Evolutionary conservation across 2,888 invertebrate genomes (phyloP).

Genomic region (Synergus gifuensis): DNA sequence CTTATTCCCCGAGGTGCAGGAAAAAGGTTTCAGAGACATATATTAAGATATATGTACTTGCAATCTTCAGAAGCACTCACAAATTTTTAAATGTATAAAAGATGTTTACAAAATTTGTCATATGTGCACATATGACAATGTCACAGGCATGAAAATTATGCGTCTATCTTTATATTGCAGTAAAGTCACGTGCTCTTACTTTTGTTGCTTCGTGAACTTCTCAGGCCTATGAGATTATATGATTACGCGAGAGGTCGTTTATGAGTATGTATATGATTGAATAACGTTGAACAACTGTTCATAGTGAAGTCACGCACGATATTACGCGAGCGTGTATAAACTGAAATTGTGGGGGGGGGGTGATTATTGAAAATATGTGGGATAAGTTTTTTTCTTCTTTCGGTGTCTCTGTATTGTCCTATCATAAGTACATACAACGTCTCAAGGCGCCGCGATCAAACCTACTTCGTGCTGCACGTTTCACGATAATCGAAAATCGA

Average conservation of each 20-base stretch:
- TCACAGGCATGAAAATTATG: neutral
- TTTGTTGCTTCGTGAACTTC: neutral
- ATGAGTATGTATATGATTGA: neutral
- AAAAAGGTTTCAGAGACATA: neutral
- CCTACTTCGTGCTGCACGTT: slow-evolving; percentile 31
- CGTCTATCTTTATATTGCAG: neutral
- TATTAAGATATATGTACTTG: too few relatives aligned
- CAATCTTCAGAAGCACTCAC: too few relatives aligned
- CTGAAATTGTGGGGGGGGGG: neutral
- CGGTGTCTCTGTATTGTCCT: slow-evolving; percentile 23
- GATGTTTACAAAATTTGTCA: neutral
- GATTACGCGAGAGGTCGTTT: slow-evolving; percentile 16
- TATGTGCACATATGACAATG: neutral
- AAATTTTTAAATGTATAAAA: neutral
- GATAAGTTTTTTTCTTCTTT: slow-evolving; percentile 3
- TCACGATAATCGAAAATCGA: slow-evolving; percentile 33
- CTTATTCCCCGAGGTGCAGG: neutral
- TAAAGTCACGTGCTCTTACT: neutral
- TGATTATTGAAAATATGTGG: slow-evolving; percentile 11
- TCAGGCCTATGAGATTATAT: slow-evolving; percentile 13
- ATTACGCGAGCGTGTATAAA: slow-evolving; percentile 29
- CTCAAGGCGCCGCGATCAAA: neutral
- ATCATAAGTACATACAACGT: neutral
- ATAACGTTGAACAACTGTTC: slow-evolving; percentile 21
- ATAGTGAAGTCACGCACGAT: slow-evolving; percentile 37